Percentiles rank a stretch among this genome's conserved stretches.
phyloP scores from a whole-genome alignment of 2,113 vertebrate species.

The Lasiurus cinereus region DNA sequence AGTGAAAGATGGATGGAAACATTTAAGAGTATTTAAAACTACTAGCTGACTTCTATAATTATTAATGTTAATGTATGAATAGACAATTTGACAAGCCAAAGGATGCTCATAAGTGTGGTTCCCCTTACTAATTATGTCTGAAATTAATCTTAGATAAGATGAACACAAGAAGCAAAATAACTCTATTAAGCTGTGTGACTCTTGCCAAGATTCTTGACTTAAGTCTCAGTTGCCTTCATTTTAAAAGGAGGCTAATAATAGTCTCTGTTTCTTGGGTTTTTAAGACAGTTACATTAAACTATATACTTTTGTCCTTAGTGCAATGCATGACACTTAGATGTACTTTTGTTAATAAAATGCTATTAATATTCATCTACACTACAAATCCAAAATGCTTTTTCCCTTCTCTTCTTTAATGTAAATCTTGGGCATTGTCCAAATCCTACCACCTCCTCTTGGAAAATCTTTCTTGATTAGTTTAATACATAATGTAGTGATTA shows the following conservation, averaged over 20 bases:
- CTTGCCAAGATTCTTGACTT: not conserved
- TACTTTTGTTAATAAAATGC: not conserved
- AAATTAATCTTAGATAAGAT: not conserved
- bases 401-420: not conserved
- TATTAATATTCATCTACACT: not conserved
- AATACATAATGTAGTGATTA: not conserved
- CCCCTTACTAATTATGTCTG: not conserved
- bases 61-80: not conserved
- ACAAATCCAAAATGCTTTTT: not conserved
- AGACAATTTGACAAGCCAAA: not conserved
- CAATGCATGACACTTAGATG: not conserved
- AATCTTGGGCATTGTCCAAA: not conserved
- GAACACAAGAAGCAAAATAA: conserved; percentile 19
- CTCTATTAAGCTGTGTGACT: not conserved
- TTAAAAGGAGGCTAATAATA: not conserved
- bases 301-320: not conserved
- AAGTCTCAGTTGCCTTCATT: not conserved
- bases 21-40: not conserved
- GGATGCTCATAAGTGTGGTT: not conserved
- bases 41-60: not conserved
- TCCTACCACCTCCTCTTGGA: not conserved
- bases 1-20: not conserved
- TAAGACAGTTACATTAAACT: not conserved
- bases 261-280: not conserved
- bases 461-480: not conserved